A percentile compares a stretch with the other conserved stretches of the same genome.
phyloP scores from a whole-genome alignment of 2,888 invertebrate genomes.

The Toxonevra muliebris region DNA sequence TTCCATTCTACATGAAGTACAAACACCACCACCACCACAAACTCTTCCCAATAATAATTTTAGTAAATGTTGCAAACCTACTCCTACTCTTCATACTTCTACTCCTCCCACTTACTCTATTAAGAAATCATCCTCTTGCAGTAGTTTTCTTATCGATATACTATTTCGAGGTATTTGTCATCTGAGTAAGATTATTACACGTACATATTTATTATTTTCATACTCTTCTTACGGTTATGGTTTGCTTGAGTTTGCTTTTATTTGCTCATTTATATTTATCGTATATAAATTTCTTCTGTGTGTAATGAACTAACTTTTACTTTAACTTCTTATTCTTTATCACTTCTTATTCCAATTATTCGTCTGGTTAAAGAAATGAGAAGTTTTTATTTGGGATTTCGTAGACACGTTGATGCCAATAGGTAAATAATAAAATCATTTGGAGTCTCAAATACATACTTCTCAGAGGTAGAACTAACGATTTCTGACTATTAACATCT shows the following conservation, averaged over 20 bases:
- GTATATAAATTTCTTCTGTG: slow-evolving; percentile 23
- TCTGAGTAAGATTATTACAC: slow-evolving; percentile 60
- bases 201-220: slow-evolving; percentile 26
- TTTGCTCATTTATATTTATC: slow-evolving; percentile 32
- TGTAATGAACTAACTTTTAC: slow-evolving; percentile 14
- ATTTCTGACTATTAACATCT: too few species aligned
- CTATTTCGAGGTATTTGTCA: slow-evolving; percentile 67
- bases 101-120: slow-evolving; percentile 54
- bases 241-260: slow-evolving; percentile 34
- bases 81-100: slow-evolving; percentile 34
- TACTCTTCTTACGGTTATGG: slow-evolving; percentile 5
- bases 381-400: too few species aligned
- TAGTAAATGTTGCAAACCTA: slow-evolving; percentile 58
- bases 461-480: too few species aligned
- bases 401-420: too few species aligned
- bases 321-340: slow-evolving; percentile 27
- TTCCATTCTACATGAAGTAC: slow-evolving; percentile 31
- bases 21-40: slow-evolving; percentile 44
- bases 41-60: slow-evolving; percentile 44
- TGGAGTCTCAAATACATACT: slow-evolving; percentile 25
- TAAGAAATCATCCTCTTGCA: slow-evolving; percentile 66
- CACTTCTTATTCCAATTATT: slow-evolving; percentile 1
- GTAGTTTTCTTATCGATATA: slow-evolving; percentile 67
- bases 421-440: too few species aligned
- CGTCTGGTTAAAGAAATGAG: too few species aligned